Percentiles rank a stretch among this genome's conserved stretches.
Evolutionary conservation across 2,888 invertebrate species (phyloP).

Genomic region (Hydroisotoma schaefferi): DNA sequence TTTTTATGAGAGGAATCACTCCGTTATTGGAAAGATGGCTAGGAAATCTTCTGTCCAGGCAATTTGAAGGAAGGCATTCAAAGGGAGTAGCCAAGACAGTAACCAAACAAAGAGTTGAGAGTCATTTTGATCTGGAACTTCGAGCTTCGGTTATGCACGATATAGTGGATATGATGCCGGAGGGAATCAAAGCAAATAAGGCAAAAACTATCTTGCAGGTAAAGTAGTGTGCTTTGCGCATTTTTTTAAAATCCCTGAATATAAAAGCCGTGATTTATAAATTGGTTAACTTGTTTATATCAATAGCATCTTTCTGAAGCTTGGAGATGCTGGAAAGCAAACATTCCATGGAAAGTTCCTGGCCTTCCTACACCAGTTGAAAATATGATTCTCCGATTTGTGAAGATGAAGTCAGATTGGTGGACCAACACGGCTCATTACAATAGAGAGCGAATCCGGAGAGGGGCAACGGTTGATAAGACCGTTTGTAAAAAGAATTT

Average conservation of each 20-base stretch:
- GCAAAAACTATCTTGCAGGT: constrained; percentile 93
- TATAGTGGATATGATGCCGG: constrained; percentile 99
- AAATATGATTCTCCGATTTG: constrained; percentile 99
- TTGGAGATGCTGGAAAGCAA: constrained; percentile 99
- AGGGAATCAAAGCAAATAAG: constrained; percentile 99
- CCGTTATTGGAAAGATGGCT: constrained; percentile 97
- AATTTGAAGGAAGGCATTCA: constrained; percentile 98
- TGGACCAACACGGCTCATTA: constrained; percentile 99
- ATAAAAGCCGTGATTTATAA: not conserved
- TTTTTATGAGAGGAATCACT: constrained; percentile 99
- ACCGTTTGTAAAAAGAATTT: constrained; percentile 99
- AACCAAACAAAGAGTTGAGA: constrained; percentile 98
- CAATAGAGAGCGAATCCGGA: constrained; percentile 94
- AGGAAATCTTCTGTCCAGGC: constrained; percentile 95
- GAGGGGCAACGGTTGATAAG: constrained; percentile 99
- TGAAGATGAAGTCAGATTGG: constrained; percentile 99
- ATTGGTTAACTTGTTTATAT: not conserved
- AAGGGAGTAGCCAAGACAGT: constrained; percentile 99
- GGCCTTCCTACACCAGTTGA: constrained; percentile 98
- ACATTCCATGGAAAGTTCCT: constrained; percentile 99
- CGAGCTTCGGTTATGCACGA: constrained; percentile 91
- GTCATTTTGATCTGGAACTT: constrained; percentile 97
- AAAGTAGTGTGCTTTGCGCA: not conserved
- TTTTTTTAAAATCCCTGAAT: not conserved
- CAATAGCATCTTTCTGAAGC: constrained; percentile 87